Percentiles rank a stretch among this genome's conserved stretches.
These are phyloP conservation scores for Xyrichtys novacula DNA, from an alignment of 2,797 vertebrate genomes.

Conservation along the genomic window DNA sequence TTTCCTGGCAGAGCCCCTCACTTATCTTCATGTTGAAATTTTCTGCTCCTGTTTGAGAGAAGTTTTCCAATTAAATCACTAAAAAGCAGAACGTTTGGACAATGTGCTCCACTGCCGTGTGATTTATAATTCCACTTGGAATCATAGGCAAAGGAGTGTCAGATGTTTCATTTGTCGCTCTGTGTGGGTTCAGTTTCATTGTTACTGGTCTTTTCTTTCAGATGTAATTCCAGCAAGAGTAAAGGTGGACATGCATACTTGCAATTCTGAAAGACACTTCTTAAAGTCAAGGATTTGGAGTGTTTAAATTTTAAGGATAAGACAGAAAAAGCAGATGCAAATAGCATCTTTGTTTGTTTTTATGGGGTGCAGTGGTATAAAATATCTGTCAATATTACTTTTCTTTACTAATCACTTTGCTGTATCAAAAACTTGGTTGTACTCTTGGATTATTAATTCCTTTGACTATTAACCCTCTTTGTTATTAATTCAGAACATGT, in stretches of 20 bases:
- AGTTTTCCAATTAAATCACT: constrained; percentile 85
- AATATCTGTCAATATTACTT: no score
- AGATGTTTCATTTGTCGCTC: constrained; percentile 50
- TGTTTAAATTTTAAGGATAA: constrained; percentile 3
- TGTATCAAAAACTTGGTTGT: no score
- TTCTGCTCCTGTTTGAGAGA: constrained; percentile 78
- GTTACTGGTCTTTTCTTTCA: no score
- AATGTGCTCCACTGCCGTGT: constrained; percentile 80
- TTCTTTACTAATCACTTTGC: no score
- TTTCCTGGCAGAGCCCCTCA: constrained; percentile 59
- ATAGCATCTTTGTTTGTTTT: no score
- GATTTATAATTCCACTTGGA: constrained; percentile 81
- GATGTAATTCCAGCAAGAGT: constrained; percentile 27
- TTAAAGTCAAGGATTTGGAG: constrained; percentile 44
- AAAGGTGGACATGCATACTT: constrained; percentile 47
- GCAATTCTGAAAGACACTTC: constrained; percentile 46
- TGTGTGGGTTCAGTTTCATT: neutral
- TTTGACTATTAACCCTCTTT: no score
- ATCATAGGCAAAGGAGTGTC: constrained; percentile 56
- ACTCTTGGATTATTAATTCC: no score
- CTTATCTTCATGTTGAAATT: constrained; percentile 71
- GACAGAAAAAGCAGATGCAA: no score
- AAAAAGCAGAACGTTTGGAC: constrained; percentile 80
- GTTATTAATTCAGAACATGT: no score
- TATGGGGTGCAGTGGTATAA: no score